Percentiles rank a stretch among this genome's conserved stretches.
Conservation (phyloP, 1,140 invertebrate genomes). For the Chionoecetes opilio region DNA sequence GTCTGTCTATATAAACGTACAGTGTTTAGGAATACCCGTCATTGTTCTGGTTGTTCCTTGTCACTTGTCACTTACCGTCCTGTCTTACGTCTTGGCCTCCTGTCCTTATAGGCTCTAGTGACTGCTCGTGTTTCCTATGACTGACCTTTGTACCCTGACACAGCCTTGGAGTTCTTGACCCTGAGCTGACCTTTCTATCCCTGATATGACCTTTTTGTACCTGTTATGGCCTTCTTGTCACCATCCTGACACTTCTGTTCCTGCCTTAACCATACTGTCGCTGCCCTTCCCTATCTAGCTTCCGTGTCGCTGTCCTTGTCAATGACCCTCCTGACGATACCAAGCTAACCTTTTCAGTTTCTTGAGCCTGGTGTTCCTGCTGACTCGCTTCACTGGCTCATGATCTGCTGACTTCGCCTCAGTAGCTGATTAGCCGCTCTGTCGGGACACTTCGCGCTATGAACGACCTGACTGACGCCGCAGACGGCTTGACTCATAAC, state of each 20-base stretch:
- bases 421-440: slow-evolving; percentile 2
- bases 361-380: not conserved
- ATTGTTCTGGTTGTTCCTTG: not conserved
- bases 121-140: too few species aligned
- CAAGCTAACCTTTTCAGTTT: not conserved
- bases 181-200: not conserved
- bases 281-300: not conserved
- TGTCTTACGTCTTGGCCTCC: too few species aligned
- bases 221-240: too few species aligned
- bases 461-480: not conserved
- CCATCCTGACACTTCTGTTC: not conserved
- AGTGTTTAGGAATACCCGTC: not conserved
- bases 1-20: not conserved
- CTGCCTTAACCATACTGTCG: not conserved
- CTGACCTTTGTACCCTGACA: too few species aligned
- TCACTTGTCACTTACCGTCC: not conserved
- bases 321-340: not conserved
- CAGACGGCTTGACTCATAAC: not conserved
- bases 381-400: slow-evolving; percentile 1
- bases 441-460: not conserved
- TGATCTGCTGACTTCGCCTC: not conserved
- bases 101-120: too few species aligned
- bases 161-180: not conserved
- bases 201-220: not conserved
- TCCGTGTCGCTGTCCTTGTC: not conserved